Evolutionary conservation across 2,797 vertebrate species (phyloP), one percentile per base, ranked within the genome.

Genomic region (Triplophysa bombifrons): DNA sequence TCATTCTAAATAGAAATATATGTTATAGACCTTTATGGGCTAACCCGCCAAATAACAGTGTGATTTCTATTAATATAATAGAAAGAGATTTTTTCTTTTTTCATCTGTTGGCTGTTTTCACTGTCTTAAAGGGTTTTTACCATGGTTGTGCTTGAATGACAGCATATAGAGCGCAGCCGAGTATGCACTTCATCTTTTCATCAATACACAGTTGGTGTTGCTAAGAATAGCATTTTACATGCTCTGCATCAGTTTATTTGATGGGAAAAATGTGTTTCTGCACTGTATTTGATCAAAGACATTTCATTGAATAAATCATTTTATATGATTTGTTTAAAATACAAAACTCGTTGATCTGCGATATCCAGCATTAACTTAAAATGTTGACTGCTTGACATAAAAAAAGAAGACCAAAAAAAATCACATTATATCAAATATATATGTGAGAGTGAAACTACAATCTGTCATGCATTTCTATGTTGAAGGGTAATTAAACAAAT

Each of bases 21-120:
- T 64, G 8, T 9, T 9, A 34, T 61, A 30, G n/a, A 71, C 22
- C 46, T 79, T 46, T 19, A 72, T 60, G 48, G 41, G n/a, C 19
- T 20, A 19, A 64, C 14, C 16, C 38, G 27, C 17, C 34, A 64
- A 71, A 78, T 46, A 22, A 20, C 20, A 20, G 38, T 72, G 69
- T 66, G 68, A 56, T 30, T 55, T 61, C 27, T 44, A 48, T 48
- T 10, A 64, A 44, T 25, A 78, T 64, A 22, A 53, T 55, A n/a
- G 27, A 25, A 78, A 27, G n/a, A 63, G 51, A 53, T 78, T 44
- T 53, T 63, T 78, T 53, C 10, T 22, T 3, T 71, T n/a, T 41
- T 51, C 25, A 16, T 41, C 61, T 16, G 50, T 14, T 2, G 34
- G 41, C 20, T 17, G 20, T 27, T 78, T 56, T 60, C 19, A 10